A percentile compares a stretch with the other conserved stretches of the same genome.
Evolutionary conservation across 2,888 invertebrate genomes (phyloP).

Genomic region (Eupithecia exiguata): DNA sequence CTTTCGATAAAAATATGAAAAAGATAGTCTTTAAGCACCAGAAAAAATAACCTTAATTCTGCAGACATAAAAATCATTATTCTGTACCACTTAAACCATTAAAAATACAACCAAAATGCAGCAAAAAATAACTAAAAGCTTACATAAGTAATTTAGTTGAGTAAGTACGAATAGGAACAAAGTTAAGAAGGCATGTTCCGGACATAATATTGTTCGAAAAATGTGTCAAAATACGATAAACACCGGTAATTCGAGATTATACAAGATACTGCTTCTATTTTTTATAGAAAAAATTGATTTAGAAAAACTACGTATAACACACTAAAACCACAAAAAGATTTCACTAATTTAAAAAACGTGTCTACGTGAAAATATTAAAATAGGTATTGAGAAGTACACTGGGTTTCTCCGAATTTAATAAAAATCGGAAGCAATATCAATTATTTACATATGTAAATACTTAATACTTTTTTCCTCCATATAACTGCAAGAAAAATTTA

Average conservation of each 20-base stretch:
- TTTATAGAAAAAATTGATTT: conserved; percentile 16
- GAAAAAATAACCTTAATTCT: not conserved
- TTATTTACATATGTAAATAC: too few relatives aligned
- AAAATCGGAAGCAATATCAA: not conserved
- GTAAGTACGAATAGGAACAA: conserved; percentile 14
- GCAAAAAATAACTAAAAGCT: conserved; percentile 9
- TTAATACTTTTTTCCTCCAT: not conserved
- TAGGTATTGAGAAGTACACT: not conserved
- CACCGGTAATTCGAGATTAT: not conserved
- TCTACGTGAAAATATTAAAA: not conserved
- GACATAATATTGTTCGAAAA: not conserved
- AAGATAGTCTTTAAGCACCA: not conserved
- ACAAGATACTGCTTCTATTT: not conserved
- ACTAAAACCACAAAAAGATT: not conserved
- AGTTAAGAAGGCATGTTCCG: conserved; percentile 2
- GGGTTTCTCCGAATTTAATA: not conserved
- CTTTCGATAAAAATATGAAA: not conserved
- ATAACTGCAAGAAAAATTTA: not conserved
- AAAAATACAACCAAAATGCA: conserved; percentile 17
- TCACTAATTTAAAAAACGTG: not conserved
- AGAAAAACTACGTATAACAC: conserved; percentile 10
- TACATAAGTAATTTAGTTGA: conserved; percentile 2
- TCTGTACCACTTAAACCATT: conserved; percentile 9
- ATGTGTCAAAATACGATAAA: conserved; percentile 8
- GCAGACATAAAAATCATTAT: not conserved